These are phyloP conservation scores for Proteles cristata DNA, from an alignment of 2,113 vertebrate genomes.

Conservation along the genomic window DNA sequence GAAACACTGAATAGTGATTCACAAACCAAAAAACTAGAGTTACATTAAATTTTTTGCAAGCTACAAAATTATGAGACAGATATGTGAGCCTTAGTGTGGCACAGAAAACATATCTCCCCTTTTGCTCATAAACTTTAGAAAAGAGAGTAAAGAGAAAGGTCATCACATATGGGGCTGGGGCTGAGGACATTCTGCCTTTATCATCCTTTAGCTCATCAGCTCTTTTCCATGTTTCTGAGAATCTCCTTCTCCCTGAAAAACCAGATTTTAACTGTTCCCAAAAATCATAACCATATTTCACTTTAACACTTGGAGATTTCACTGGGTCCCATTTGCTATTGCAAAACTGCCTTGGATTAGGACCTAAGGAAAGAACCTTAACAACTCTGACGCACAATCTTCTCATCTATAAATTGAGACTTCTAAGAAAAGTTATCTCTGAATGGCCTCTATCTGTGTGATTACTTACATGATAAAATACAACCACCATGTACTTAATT, in stretches of 20 bases:
- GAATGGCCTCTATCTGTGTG: neutral
- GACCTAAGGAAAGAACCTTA: neutral
- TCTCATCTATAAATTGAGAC: neutral
- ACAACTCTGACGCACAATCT: neutral
- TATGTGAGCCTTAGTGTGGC: neutral
- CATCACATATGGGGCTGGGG: neutral
- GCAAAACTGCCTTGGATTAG: neutral
- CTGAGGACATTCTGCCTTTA: neutral
- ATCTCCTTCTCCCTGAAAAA: neutral
- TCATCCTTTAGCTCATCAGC: neutral
- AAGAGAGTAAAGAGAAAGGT: neutral
- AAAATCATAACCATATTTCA: neutral
- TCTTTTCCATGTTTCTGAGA: neutral
- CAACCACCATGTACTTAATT: neutral
- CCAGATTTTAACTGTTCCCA: neutral
- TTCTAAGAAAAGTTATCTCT: neutral
- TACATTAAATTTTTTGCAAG: neutral
- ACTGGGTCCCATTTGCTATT: neutral
- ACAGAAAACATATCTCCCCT: too few relatives aligned
- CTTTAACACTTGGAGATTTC: neutral
- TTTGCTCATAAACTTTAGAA: neutral
- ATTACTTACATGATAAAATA: neutral
- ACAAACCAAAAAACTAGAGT: neutral
- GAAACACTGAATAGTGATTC: neutral
- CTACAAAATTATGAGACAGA: neutral